phyloP scores from a whole-genome alignment of 2,113 vertebrate genomes.

The Bostrychus sinensis region DNA sequence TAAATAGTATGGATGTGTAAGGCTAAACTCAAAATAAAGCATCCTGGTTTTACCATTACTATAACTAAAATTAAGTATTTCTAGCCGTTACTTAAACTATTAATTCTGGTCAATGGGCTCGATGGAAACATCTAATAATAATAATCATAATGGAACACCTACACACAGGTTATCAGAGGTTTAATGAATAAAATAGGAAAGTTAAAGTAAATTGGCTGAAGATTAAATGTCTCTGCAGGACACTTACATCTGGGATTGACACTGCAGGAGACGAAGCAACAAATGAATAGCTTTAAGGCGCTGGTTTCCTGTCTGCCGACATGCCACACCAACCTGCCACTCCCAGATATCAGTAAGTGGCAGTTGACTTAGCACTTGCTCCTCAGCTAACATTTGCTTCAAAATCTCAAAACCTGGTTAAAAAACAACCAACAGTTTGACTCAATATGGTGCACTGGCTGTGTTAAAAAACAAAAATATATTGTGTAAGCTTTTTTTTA shows the following conservation, averaged over 20 bases:
- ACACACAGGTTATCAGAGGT: not conserved
- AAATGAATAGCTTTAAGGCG: conserved; percentile 93
- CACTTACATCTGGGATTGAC: conserved; percentile 84
- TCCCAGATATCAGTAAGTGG: conserved; percentile 91
- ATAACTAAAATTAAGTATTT: too few relatives aligned
- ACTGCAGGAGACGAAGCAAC: conserved; percentile 87
- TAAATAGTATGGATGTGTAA: conserved; percentile 58
- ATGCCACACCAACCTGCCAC: conserved; percentile 96
- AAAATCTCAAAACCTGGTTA: conserved; percentile 92
- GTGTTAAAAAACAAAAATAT: not conserved
- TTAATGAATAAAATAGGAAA: not conserved
- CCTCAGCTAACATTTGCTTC: conserved; percentile 94
- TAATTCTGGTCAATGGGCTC: too few relatives aligned
- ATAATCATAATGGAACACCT: too few relatives aligned
- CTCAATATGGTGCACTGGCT: not conserved
- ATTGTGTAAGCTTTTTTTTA: not conserved
- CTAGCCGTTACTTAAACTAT: too few relatives aligned
- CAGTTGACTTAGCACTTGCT: conserved; percentile 85
- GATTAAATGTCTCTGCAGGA: too few relatives aligned
- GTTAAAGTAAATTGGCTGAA: not conserved
- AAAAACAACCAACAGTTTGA: not conserved
- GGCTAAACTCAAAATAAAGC: conserved; percentile 16
- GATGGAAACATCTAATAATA: too few relatives aligned
- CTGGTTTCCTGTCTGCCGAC: conserved; percentile 92
- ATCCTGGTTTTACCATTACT: not conserved